Conservation (phyloP, 2,113 vertebrate genomes). For the Melanostigma gelatinosum region DNA sequence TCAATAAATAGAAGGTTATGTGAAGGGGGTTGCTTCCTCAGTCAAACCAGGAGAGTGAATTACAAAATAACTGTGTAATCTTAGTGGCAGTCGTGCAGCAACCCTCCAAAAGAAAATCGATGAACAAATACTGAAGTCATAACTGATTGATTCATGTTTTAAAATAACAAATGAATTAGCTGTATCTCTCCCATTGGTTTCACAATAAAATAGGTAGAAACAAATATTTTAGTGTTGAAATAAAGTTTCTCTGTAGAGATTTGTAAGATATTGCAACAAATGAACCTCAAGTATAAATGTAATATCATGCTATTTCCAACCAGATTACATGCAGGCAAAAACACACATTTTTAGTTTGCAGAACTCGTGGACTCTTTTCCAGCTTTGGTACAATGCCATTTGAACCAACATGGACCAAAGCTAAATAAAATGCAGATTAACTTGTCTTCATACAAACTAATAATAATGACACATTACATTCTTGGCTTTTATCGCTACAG, state of each 20-base stretch:
- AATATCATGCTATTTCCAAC: background rate
- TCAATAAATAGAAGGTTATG: background rate
- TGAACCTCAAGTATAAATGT: background rate
- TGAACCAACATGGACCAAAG: background rate
- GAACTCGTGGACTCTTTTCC: background rate
- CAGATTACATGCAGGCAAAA: background rate
- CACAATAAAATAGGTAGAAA: background rate
- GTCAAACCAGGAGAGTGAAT: background rate
- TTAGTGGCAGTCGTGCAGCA: background rate
- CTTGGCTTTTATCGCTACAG: constrained; percentile 1
- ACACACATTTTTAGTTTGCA: background rate
- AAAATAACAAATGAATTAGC: background rate
- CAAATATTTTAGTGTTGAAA: background rate
- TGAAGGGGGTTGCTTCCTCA: background rate
- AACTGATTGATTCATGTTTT: background rate
- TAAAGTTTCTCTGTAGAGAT: background rate
- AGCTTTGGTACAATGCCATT: background rate
- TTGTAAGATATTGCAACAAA: background rate
- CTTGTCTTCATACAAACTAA: background rate
- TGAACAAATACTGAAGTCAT: background rate
- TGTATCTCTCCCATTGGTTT: background rate
- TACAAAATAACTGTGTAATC: background rate
- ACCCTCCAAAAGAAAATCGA: background rate
- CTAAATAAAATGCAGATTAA: background rate
- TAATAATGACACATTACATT: background rate